phyloP scores from a whole-genome alignment of 2,113 vertebrate genomes.

The Excalfactoria chinensis region DNA sequence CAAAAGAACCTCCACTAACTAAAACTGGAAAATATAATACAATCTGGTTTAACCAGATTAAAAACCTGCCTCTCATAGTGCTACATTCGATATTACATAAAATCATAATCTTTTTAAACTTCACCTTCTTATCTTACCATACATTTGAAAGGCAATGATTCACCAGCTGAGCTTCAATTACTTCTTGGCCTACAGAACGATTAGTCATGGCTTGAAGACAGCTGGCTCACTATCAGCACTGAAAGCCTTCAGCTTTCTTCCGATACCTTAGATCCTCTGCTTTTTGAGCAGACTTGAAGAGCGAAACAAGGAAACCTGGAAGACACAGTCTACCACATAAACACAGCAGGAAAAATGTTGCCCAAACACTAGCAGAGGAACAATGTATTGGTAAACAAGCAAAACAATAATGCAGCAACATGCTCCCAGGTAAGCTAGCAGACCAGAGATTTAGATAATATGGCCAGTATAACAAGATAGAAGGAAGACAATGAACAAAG shows the following conservation, averaged over 20 bases:
- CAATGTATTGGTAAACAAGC: not conserved
- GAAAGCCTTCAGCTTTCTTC: not conserved
- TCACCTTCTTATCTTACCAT: not conserved
- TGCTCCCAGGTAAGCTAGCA: not conserved
- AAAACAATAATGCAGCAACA: not conserved
- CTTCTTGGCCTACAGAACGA: not conserved
- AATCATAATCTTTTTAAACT: not conserved
- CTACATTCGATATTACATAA: not conserved
- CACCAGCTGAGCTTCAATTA: not conserved
- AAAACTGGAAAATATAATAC: not conserved
- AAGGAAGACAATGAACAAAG: not conserved
- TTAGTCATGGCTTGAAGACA: not conserved
- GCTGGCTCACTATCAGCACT: not conserved
- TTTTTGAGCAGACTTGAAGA: not conserved
- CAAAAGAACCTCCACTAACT: not conserved
- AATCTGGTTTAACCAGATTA: not conserved
- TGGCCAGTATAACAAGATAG: not conserved
- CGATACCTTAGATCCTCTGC: not conserved
- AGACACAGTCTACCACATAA: not conserved
- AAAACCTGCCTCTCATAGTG: fast-evolving
- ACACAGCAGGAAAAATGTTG: not conserved
- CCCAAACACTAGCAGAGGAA: not conserved
- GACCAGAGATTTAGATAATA: not conserved
- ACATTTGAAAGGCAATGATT: not conserved
- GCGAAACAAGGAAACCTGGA: not conserved